Conservation (phyloP, 2,797 vertebrate genomes). For the Hippoglossus hippoglossus region DNA sequence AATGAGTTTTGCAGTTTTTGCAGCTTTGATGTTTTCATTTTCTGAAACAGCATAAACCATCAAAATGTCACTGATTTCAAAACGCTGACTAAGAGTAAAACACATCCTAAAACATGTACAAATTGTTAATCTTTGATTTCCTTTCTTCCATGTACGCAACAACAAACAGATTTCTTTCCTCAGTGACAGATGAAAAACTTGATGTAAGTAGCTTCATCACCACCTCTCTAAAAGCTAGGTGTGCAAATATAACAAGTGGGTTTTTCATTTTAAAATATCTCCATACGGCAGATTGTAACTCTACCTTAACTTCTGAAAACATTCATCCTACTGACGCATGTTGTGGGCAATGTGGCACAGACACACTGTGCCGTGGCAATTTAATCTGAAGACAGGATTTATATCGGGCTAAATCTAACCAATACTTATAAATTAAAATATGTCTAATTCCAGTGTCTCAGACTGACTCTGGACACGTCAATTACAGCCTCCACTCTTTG, state of each 20-base stretch:
- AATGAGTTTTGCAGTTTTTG: slow-evolving; percentile 6
- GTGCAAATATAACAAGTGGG: slow-evolving; percentile 11
- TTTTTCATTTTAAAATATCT: slow-evolving; percentile 19
- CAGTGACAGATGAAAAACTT: background rate
- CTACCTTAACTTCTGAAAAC: background rate
- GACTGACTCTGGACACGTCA: slow-evolving; percentile 3
- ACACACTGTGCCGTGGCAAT: slow-evolving; percentile 12
- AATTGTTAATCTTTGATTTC: background rate
- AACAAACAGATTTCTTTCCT: background rate
- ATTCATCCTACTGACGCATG: background rate
- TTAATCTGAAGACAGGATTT: slow-evolving; percentile 5
- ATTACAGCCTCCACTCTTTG: slow-evolving; percentile 30
- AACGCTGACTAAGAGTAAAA: background rate
- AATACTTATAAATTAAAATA: slow-evolving; percentile 27
- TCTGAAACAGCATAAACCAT: background rate
- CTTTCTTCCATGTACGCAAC: background rate
- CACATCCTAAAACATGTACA: background rate
- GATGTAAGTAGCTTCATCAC: background rate
- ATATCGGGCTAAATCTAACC: slow-evolving; percentile 23
- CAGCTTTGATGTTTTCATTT: slow-evolving; percentile 18
- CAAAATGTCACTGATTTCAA: slow-evolving; percentile 10
- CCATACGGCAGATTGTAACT: background rate
- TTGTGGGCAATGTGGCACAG: slow-evolving; percentile 1
- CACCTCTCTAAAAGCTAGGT: background rate
- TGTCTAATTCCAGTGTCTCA: background rate